Conservation (phyloP, 2,113 vertebrate species). For the Tychaedon coryphoeus region DNA sequence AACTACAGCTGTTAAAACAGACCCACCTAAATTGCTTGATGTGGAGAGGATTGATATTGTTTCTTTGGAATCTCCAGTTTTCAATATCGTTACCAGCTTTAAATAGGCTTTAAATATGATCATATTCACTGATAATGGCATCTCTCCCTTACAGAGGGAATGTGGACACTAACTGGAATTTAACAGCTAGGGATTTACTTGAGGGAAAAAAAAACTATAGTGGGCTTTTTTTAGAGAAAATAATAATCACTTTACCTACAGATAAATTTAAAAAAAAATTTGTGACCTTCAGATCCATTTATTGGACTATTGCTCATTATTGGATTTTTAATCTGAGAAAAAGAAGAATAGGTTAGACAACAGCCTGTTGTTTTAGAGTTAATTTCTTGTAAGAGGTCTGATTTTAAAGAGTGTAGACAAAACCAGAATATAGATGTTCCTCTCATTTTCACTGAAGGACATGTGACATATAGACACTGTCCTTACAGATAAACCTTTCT, state of each 20-base stretch:
- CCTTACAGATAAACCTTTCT: background rate
- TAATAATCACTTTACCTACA: background rate
- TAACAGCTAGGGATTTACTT: background rate
- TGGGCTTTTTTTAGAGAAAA: background rate
- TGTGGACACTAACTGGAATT: background rate
- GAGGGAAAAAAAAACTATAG: rapidly evolving
- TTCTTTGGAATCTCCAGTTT: background rate
- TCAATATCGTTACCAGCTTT: background rate
- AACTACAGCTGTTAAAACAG: background rate
- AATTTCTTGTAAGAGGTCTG: background rate
- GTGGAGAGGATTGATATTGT: background rate
- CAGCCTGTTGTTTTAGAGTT: background rate
- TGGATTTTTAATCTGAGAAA: background rate
- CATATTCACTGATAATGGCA: background rate
- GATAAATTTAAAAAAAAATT: background rate
- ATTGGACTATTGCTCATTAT: background rate
- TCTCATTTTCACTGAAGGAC: background rate
- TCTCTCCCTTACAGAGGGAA: background rate
- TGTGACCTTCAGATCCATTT: background rate
- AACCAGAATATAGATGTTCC: background rate
- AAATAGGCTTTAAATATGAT: background rate
- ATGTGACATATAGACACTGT: background rate
- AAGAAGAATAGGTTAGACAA: background rate
- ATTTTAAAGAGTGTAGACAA: background rate
- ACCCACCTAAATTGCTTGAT: background rate